Conservation (phyloP, 2,797 vertebrate species). For the Natrix natrix region DNA sequence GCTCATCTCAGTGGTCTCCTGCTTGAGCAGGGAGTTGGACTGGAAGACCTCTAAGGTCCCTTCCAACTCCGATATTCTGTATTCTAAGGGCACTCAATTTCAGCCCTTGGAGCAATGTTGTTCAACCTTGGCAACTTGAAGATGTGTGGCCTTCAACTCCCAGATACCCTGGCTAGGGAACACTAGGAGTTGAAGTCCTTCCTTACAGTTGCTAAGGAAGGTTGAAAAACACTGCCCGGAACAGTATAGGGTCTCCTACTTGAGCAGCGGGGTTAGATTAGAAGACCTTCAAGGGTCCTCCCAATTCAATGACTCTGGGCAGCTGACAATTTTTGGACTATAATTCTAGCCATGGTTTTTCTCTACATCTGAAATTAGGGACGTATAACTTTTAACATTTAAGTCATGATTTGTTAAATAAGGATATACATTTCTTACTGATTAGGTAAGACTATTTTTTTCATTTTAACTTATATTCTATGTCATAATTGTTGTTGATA, state of each 20-base stretch:
- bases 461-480: background rate
- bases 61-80: background rate
- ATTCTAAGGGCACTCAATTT: background rate
- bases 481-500: background rate
- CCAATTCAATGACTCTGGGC: background rate
- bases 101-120: background rate
- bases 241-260: background rate
- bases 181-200: background rate
- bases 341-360: background rate
- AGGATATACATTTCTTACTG: background rate
- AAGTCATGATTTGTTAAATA: background rate
- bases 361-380: background rate
- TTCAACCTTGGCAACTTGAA: background rate
- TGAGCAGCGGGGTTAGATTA: background rate
- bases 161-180: background rate
- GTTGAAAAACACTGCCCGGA: background rate
- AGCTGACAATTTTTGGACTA: background rate
- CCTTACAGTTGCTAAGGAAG: background rate
- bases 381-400: background rate
- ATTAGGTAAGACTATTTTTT: background rate
- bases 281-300: background rate
- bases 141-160: background rate
- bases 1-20: background rate
- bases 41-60: background rate
- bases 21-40: background rate